Conservation (phyloP, 35 echinoderm and acorn worm genomes). For the Patiria miniata region DNA sequence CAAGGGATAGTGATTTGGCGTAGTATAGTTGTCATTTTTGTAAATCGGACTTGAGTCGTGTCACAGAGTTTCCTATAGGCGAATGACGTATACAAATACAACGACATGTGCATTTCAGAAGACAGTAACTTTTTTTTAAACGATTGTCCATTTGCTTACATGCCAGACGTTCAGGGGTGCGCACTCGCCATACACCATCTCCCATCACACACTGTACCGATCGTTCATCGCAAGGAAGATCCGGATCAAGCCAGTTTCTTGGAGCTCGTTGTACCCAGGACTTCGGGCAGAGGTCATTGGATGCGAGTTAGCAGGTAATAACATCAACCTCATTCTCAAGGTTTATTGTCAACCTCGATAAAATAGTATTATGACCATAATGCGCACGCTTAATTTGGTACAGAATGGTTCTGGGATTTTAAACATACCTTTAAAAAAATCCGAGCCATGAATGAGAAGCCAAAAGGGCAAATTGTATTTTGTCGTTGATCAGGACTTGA, state of each 20-base stretch:
- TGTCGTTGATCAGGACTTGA: no score
- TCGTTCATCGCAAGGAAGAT: slow-evolving; percentile 49
- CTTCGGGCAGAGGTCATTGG: slow-evolving; percentile 63
- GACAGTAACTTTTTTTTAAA: no score
- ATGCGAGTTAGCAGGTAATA: slow-evolving; percentile 60
- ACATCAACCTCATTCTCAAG: not conserved
- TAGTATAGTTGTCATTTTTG: no score
- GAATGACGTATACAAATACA: no score
- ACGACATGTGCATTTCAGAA: no score
- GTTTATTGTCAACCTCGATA: no score
- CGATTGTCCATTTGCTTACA: not conserved
- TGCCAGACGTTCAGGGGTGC: not conserved
- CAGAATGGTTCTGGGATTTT: not conserved
- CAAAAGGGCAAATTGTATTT: no score
- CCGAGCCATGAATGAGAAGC: no score
- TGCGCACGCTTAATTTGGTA: not conserved
- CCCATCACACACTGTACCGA: not conserved
- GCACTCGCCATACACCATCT: not conserved
- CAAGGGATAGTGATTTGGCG: no score
- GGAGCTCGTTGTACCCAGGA: slow-evolving; percentile 46
- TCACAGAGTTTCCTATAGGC: no score
- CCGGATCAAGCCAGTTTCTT: slow-evolving; percentile 54
- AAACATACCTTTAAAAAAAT: no score
- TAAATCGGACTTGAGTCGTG: no score
- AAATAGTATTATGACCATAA: not conserved